phyloP scores from a whole-genome alignment of 2,113 vertebrate genomes.

The Abramis brama region DNA sequence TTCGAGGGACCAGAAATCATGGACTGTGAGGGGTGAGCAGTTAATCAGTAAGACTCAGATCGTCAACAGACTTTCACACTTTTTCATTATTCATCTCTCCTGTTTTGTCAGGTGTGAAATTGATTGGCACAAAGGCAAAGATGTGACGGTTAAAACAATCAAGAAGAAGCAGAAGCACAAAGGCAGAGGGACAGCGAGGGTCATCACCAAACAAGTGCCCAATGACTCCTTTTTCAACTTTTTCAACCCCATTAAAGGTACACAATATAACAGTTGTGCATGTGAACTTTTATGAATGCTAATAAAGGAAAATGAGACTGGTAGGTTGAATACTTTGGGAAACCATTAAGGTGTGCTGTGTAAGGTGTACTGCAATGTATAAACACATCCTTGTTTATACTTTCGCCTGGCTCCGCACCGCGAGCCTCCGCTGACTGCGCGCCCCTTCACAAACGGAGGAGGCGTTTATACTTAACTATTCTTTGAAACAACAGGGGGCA shows the following conservation, averaged over 20 bases:
- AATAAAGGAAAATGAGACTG: not conserved
- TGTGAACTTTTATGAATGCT: not conserved
- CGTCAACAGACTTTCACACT: not conserved
- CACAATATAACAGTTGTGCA: not conserved
- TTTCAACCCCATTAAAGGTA: constrained; percentile 95
- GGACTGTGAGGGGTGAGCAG: constrained; percentile 93
- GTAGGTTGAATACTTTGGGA: not conserved
- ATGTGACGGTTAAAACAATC: constrained; percentile 95
- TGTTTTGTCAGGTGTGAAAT: constrained; percentile 84
- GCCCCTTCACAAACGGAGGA: too few relatives aligned
- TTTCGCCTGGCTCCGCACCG: too few relatives aligned
- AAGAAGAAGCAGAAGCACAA: constrained; percentile 99
- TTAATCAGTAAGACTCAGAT: not conserved
- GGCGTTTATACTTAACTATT: too few relatives aligned
- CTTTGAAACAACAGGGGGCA: too few relatives aligned
- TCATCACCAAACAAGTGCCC: constrained; percentile 95
- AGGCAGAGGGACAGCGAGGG: constrained; percentile 94
- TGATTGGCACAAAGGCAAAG: constrained; percentile 97
- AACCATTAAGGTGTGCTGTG: not conserved
- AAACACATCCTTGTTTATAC: too few relatives aligned
- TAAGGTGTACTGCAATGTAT: not conserved
- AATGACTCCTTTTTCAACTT: constrained; percentile 99
- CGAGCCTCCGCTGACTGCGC: too few relatives aligned
- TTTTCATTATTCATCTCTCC: constrained; percentile 2
- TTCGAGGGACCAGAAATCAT: constrained; percentile 98